Evolutionary conservation across 2,888 invertebrate genomes (phyloP), one percentile per base, ranked within the genome.

Genomic region (Rhodophaea formosa): DNA sequence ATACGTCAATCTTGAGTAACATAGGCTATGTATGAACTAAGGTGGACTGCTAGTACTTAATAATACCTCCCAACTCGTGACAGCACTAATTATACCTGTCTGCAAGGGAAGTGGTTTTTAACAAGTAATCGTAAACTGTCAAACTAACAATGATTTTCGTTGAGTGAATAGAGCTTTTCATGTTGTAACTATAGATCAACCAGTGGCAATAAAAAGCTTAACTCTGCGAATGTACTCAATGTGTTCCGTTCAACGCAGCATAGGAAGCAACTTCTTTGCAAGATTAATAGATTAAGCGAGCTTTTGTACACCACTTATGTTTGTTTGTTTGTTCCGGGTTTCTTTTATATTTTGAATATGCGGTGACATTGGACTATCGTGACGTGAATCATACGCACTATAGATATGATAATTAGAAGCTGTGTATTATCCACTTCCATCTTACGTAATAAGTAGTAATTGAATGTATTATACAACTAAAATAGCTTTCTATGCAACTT

Each of bases 401-500:
- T 46, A 46, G 46, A 46, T 46, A 46, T 17, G 10, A 15, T 51
- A 51, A 35, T 16, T 35, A 35, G n/a, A 14, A 16, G 14, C 49
- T 49, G 32, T 35, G 16, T 51, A n/a, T 35, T 51, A 35, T 32
- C 16, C 16, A 35, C 32, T 51, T 51, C 51, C 51, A 51, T 32
- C 35, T 51, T 51, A 51, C 39, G 35, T 35, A 51, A 51, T 51
- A 16, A 12, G 35, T 30, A 14, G 51, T 51, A 51, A 51, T 51
- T 32, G 39, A 51, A 1, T 49, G 16, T 10, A 35, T 51, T 51
- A 51, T 51, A 51, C 51, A 51, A 51, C 51, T 51, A 39, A 35
- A 51, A 35, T 51, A 51, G 51, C 16, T 51, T 35, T 51, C 51
- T 35, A 35, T 35, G 15, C 12, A 35, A 30, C 47, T n/a, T 30